phyloP scores from a whole-genome alignment of 2,888 invertebrate genomes.

The Caenorhabditis afra region DNA sequence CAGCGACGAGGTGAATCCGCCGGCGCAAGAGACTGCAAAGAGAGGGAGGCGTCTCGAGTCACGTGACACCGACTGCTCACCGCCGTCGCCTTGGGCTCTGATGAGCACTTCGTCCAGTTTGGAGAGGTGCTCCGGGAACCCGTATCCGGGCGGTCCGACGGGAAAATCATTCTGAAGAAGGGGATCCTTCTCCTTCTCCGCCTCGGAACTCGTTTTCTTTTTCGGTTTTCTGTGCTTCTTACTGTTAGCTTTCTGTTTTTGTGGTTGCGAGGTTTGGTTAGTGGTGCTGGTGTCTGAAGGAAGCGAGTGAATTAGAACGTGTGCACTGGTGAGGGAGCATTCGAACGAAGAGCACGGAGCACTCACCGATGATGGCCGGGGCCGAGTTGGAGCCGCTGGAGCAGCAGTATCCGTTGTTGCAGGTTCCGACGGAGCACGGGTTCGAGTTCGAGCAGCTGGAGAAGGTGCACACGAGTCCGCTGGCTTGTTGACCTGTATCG shows the following conservation, averaged over 20 bases:
- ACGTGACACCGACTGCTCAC: conserved; percentile 53
- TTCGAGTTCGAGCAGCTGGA: conserved; percentile 76
- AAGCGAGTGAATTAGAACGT: conserved; percentile 4
- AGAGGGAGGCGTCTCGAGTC: not conserved
- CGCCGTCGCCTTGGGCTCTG: conserved; percentile 76
- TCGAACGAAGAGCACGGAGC: not conserved
- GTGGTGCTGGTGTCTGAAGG: conserved; percentile 35
- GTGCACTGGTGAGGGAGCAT: not conserved
- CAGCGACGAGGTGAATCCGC: conserved; percentile 71
- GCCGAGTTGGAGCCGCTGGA: conserved; percentile 57
- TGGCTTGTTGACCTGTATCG: conserved; percentile 59
- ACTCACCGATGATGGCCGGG: conserved; percentile 66
- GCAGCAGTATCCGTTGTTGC: conserved; percentile 80
- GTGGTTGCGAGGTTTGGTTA: conserved; percentile 25
- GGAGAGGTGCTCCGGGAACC: conserved; percentile 72
- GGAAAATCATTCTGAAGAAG: conserved; percentile 72
- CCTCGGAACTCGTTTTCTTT: conserved; percentile 14
- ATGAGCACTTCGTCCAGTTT: conserved; percentile 73
- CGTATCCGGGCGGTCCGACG: conserved; percentile 73
- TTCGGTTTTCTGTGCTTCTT: conserved; percentile 42
- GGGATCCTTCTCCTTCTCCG: conserved; percentile 24
- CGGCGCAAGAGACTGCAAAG: conserved; percentile 71
- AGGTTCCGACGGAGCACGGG: conserved; percentile 78
- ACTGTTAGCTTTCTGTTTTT: conserved; percentile 43
- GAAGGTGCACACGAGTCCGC: conserved; percentile 78